Evolutionary conservation across 2,113 vertebrate species (phyloP), one percentile per base, ranked within the genome.

Genomic region (Hyla sarda): DNA sequence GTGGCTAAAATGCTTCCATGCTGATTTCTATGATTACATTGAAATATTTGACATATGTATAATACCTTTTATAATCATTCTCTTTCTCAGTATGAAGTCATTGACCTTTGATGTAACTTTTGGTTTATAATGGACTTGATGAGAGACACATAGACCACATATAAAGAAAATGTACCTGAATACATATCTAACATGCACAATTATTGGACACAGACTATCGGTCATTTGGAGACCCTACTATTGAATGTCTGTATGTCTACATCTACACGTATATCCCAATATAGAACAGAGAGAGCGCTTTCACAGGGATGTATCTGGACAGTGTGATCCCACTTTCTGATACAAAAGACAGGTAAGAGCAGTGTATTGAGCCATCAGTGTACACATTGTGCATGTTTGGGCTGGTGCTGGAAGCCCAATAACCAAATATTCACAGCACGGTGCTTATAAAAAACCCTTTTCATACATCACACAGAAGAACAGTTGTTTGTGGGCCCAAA

Each of bases 391-490:
- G 84, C 78, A 77, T 82, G 52, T 87, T 86, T 62, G 77, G 77
- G 88, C 83, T 77, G 9, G 87, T 58, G 79, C 0, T 84, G 76
- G 0, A 81, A 73, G 77, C 86, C 87, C n/a, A 85, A 78, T 54
- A 85, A 89, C 12, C 1, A 89, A 41, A 52, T 11, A 0, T 86
- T 91, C 84, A 58, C 52, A 91, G 91, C 87, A 2, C 7, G 23
- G 84, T 74, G 67, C 25, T 65, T 11, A 82, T 91, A 89, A 92
- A 92, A 74, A 16, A 87, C 74, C 10, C 88, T 88, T 92, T 91
- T 92, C 90, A 92, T 32, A 0, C 87, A 71, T 90, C 82, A 82
- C 79, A 92, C 92, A 93, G 90, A 92, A 87, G 86, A 62, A 0
- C 1, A 1, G 80, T 89, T 93, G 92, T 92, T 92, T 87, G 82